Evolutionary conservation across 2,797 vertebrate species (phyloP).

Genomic region (Poeciliopsis infans): DNA sequence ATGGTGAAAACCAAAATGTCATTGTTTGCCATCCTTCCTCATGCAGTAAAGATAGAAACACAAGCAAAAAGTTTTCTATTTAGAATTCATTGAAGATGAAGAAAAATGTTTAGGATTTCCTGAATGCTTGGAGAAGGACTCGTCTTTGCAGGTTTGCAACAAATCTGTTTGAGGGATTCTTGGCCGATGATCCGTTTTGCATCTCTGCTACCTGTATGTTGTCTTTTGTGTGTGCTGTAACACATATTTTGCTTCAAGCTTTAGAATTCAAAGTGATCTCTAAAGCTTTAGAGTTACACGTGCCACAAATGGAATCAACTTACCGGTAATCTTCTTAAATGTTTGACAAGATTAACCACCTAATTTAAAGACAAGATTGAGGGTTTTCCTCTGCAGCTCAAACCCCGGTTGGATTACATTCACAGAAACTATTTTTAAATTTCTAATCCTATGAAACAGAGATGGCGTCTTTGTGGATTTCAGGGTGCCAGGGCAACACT

Average conservation of each 20-base stretch:
- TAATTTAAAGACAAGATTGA: not conserved
- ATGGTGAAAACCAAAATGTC: not conserved
- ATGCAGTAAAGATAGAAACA: not conserved
- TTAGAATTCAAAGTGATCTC: not conserved
- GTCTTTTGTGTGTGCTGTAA: not conserved
- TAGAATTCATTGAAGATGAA: not conserved
- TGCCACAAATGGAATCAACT: constrained; percentile 1
- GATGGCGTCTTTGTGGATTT: not conserved
- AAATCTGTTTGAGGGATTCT: not conserved
- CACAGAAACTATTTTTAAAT: not conserved
- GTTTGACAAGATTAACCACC: constrained; percentile 2
- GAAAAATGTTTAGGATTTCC: not conserved
- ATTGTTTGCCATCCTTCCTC: not conserved
- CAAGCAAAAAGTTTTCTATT: not conserved
- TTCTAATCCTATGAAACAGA: not conserved
- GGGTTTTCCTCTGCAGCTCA: not conserved
- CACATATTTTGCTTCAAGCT: not conserved
- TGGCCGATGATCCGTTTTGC: not conserved
- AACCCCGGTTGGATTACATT: not conserved
- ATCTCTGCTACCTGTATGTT: not conserved
- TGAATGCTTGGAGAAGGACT: not conserved
- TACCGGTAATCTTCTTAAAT: not conserved
- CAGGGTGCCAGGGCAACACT: not conserved
- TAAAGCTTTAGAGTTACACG: not conserved
- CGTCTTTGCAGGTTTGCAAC: not conserved